Evolutionary conservation across 2,113 vertebrate species (phyloP), one percentile per base, ranked within the genome.

Genomic region (Lycaon pictus): DNA sequence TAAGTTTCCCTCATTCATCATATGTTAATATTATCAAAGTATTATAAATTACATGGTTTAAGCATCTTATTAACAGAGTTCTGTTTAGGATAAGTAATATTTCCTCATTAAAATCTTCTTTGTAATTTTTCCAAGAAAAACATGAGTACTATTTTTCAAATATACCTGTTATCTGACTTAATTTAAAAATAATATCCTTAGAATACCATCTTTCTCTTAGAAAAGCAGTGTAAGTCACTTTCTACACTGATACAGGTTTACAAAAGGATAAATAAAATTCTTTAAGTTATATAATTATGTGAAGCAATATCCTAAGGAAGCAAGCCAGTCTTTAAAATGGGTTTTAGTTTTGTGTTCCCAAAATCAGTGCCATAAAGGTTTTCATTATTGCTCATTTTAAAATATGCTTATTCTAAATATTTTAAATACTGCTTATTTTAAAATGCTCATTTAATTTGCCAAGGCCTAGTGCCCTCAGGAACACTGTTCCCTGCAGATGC

Each of bases 1-100:
- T 97, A 90, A 92, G 43, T 95, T 97, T 97, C 65, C n/a, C 67
- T 96, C 93, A 77, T 97, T 97, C 37, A 93, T 96, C 93, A 97
- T 17, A 93, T 96, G 91, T 95, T 97, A 96, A 97, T 96, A 98
- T 95, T 89, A 95, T 93, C 63, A 71, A 96, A 96, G 25, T 72
- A 25, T 72, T 96, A 91, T 95, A 97, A 97, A 97, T 97, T 95
- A 87, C 5, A 77, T 35, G 11, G 19, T 74, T 93, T 90, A 96
- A 83, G 56, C 69, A 96, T 91, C 96, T 98, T 90, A 77, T 32
- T 80, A 93, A 80, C 37, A 92, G 71, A 65, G n/a, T 82, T 96
- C 74, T 92, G 25, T 93, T 95, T 93, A 91, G 27, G 5, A 86
- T 95, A 96, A 90, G 76, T 95, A 95, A 95, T 92, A 97, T 97